These are phyloP conservation scores for Hyphantria cunea DNA, from an alignment of 1,140 invertebrate species.

Conservation along the genomic window DNA sequence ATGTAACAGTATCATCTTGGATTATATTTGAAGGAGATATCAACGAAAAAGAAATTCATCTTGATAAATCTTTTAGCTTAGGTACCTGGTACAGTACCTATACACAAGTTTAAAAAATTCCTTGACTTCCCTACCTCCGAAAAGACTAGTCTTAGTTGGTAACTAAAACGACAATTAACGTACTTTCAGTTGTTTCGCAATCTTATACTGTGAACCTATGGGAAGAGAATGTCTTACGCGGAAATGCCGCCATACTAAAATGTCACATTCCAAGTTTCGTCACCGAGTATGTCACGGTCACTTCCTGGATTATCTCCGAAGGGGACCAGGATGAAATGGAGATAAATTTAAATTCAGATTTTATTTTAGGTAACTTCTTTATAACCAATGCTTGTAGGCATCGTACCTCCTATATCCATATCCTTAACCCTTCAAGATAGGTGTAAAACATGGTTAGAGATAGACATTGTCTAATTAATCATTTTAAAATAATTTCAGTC, in stretches of 20 bases:
- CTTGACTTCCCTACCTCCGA: slow-evolving; percentile 9
- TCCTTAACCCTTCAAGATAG: neutral
- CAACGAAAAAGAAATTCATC: slow-evolving; percentile 76
- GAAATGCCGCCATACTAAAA: slow-evolving; percentile 92
- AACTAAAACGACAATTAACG: neutral
- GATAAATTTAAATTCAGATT: slow-evolving; percentile 67
- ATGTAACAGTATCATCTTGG: slow-evolving; percentile 92
- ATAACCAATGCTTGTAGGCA: neutral
- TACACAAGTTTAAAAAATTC: neutral
- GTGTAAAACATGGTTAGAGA: neutral
- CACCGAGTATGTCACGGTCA: slow-evolving; percentile 89
- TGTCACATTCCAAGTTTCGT: slow-evolving; percentile 94
- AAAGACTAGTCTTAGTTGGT: neutral
- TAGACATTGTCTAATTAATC: neutral
- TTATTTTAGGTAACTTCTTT: slow-evolving; percentile 62
- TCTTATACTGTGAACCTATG: slow-evolving; percentile 92
- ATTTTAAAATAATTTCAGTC: slow-evolving; percentile 81
- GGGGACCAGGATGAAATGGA: slow-evolving; percentile 74
- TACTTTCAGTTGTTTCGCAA: slow-evolving; percentile 90
- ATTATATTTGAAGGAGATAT: slow-evolving; percentile 83
- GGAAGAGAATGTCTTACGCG: slow-evolving; percentile 92
- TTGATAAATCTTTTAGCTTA: slow-evolving; percentile 60
- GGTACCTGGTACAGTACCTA: slow-evolving; percentile 43
- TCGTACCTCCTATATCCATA: slow-evolving; percentile 4
- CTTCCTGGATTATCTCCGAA: slow-evolving; percentile 91